Conservation (phyloP, 2,888 invertebrate genomes). For the Scaptomyza caliginosa region DNA sequence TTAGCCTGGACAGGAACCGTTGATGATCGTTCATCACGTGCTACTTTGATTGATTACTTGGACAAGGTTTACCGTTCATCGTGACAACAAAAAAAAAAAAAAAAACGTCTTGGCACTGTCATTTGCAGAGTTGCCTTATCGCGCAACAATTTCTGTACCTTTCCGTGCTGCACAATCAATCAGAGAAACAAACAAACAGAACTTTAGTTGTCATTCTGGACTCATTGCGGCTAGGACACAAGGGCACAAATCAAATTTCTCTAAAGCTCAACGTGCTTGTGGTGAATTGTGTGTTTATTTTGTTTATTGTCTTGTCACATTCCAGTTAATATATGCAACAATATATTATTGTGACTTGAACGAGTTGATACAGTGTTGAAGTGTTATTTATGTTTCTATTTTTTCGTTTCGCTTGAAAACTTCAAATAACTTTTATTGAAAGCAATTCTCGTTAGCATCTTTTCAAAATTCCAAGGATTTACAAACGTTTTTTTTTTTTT, state of each 20-base stretch:
- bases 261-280: not conserved
- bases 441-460: too few relatives aligned
- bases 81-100: too few relatives aligned
- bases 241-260: not conserved
- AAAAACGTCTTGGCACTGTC: not conserved
- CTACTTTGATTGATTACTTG: constrained; percentile 47
- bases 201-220: constrained; percentile 1
- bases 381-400: not conserved
- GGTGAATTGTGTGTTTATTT: not conserved
- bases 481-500: too few relatives aligned
- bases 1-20: constrained; percentile 7
- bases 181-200: not conserved
- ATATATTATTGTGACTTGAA: not conserved
- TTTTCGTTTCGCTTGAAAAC: not conserved
- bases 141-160: not conserved
- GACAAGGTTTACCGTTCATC: constrained; percentile 26
- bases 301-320: too few relatives aligned
- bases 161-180: not conserved
- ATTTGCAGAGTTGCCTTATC: constrained; percentile 3
- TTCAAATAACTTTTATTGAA: too few relatives aligned
- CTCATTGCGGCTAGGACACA: constrained; percentile 12
- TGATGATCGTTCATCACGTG: constrained; percentile 22
- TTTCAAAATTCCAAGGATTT: too few relatives aligned
- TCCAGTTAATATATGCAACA: not conserved
- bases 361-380: not conserved